Conservation (phyloP, 2,113 vertebrate species). For the Antennarius striatus region DNA sequence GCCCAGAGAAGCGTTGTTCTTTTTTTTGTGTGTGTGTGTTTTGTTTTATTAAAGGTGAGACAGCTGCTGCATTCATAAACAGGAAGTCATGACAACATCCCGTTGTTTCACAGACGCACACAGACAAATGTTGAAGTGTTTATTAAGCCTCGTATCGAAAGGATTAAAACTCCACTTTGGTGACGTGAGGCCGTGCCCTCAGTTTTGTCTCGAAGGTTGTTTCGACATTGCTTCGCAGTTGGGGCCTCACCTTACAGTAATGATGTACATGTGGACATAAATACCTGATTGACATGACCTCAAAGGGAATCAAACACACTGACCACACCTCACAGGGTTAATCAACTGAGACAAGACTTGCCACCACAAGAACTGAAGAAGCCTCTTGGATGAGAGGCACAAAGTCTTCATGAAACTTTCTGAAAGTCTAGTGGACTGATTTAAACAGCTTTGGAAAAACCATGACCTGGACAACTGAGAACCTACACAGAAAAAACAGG, state of each 20-base stretch:
- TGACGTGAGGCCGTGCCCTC: not conserved
- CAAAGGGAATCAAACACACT: not conserved
- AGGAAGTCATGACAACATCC: slow-evolving; percentile 60
- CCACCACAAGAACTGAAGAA: too few species aligned
- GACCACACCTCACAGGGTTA: too few species aligned
- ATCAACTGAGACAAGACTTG: too few species aligned
- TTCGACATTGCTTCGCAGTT: not conserved
- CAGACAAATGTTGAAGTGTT: slow-evolving; percentile 9
- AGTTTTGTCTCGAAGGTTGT: not conserved
- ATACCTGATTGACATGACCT: not conserved
- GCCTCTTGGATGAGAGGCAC: too few species aligned
- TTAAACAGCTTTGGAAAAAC: too few species aligned
- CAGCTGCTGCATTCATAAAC: slow-evolving; percentile 57
- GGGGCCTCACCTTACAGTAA: slow-evolving; percentile 1
- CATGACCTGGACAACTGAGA: too few species aligned
- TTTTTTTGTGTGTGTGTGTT: slow-evolving; percentile 14
- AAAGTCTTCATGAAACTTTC: too few species aligned
- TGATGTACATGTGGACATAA: not conserved
- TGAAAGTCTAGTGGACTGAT: too few species aligned
- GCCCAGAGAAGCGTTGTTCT: slow-evolving; percentile 24
- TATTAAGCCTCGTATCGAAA: slow-evolving; percentile 8
- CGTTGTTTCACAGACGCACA: slow-evolving; percentile 6
- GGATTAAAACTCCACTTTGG: slow-evolving; percentile 16
- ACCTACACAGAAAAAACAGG: too few species aligned
- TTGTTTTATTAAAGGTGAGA: slow-evolving; percentile 50